phyloP scores from a whole-genome alignment of 2,797 vertebrate genomes.

The Microctenopoma stevenorrisi region DNA sequence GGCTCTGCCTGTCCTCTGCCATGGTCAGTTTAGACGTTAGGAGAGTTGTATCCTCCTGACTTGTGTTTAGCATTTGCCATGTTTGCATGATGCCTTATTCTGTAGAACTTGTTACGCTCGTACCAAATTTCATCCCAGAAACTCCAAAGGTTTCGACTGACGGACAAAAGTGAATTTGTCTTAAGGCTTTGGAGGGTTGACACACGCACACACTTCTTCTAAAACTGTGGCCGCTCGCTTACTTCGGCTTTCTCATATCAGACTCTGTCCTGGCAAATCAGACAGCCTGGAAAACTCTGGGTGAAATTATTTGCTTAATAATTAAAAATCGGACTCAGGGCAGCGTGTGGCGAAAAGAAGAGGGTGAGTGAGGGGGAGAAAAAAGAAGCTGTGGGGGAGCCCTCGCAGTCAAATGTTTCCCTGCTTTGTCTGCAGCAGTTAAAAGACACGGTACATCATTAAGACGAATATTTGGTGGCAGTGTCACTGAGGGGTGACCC shows the following conservation, averaged over 20 bases:
- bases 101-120: neutral
- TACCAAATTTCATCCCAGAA: neutral
- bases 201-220: neutral
- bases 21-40: slow-evolving; percentile 21
- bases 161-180: neutral
- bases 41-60: slow-evolving; percentile 24
- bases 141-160: slow-evolving; percentile 1
- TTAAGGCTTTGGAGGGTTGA: neutral
- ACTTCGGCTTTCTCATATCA: slow-evolving; percentile 19
- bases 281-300: slow-evolving; percentile 48
- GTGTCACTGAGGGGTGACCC: slow-evolving; percentile 71
- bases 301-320: slow-evolving; percentile 75
- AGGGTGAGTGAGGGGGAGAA: slow-evolving; percentile 7
- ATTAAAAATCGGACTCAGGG: slow-evolving; percentile 69
- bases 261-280: slow-evolving; percentile 35
- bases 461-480: slow-evolving; percentile 74
- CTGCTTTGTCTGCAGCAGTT: slow-evolving; percentile 75
- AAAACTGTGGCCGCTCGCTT: slow-evolving; percentile 5
- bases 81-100: neutral
- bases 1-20: slow-evolving; percentile 33
- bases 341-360: slow-evolving; percentile 33
- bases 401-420: slow-evolving; percentile 67
- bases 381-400: slow-evolving; percentile 32
- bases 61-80: neutral
- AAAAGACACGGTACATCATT: slow-evolving; percentile 77